Conservation (phyloP, 2,797 vertebrate species). For the Brachyalestes nurse region DNA sequence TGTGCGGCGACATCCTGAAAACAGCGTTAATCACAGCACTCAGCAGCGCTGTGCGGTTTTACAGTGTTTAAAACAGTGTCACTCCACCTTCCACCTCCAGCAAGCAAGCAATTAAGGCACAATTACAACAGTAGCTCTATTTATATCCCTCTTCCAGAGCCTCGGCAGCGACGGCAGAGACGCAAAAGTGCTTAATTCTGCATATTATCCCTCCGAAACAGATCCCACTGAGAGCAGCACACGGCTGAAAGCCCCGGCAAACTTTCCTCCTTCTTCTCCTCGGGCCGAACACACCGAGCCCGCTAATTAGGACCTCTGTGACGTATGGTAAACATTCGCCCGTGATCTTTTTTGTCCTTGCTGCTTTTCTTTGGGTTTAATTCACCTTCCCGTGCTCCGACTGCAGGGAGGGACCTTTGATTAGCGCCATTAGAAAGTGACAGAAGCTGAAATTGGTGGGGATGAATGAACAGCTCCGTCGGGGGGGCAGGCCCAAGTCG, state of each 20-base stretch:
- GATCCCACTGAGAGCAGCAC: constrained; percentile 41
- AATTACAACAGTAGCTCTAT: constrained; percentile 39
- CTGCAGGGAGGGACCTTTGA: constrained; percentile 48
- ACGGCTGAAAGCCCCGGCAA: constrained; percentile 31
- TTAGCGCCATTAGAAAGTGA: constrained; percentile 61
- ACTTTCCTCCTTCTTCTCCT: constrained; percentile 15
- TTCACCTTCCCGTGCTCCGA: constrained; percentile 40
- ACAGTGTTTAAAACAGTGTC: constrained; percentile 13
- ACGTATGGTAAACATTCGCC: constrained; percentile 48
- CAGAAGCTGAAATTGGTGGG: constrained; percentile 68
- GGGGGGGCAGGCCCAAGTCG: constrained; percentile 59
- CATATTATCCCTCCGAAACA: constrained; percentile 52
- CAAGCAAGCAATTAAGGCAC: constrained; percentile 37
- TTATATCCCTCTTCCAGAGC: constrained; percentile 39
- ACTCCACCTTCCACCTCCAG: constrained; percentile 30
- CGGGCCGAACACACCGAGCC: constrained; percentile 23
- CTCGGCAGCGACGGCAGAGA: constrained; percentile 20
- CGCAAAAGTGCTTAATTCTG: constrained; percentile 48
- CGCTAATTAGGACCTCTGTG: constrained; percentile 45
- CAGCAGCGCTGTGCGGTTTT: not conserved
- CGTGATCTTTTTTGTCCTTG: constrained; percentile 31
- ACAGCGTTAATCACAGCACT: not conserved
- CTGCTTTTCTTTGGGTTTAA: constrained; percentile 41
- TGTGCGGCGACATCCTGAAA: not conserved
- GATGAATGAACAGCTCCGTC: constrained; percentile 66